Conservation (phyloP, 1,140 invertebrate species). For the Drosophila albomicans region DNA sequence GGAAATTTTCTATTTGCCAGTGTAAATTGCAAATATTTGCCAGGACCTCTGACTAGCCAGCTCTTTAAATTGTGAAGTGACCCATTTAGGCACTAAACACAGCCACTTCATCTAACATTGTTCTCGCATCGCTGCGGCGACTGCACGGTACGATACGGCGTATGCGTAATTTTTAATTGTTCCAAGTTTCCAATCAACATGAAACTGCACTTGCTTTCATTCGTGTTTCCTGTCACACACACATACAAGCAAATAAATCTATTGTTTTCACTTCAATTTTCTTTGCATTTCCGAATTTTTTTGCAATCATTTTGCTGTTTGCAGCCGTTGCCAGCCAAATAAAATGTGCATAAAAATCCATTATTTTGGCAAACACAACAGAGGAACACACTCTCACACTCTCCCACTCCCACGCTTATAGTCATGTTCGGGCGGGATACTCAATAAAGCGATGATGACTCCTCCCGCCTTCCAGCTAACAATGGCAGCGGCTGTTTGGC, state of each 20-base stretch:
- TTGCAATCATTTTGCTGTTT: conserved; percentile 61
- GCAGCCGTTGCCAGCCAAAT: conserved; percentile 50
- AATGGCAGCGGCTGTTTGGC: conserved; percentile 18
- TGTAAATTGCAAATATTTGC: conserved; percentile 8
- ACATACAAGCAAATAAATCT: neutral
- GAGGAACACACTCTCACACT: conserved; percentile 22
- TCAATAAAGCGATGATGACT: conserved; percentile 27
- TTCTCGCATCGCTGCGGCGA: neutral
- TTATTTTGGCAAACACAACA: conserved; percentile 76
- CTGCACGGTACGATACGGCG: neutral
- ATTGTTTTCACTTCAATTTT: conserved; percentile 18
- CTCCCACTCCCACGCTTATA: conserved; percentile 30
- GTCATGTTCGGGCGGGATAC: conserved; percentile 26
- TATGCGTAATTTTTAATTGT: conserved; percentile 23
- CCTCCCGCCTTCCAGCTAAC: conserved; percentile 19
- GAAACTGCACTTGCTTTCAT: neutral
- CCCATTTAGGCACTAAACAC: neutral
- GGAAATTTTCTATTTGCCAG: conserved; percentile 16
- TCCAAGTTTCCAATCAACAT: conserved; percentile 5
- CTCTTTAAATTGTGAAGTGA: neutral
- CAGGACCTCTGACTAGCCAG: neutral
- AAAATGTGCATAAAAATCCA: conserved; percentile 80
- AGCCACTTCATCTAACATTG: conserved; percentile 3
- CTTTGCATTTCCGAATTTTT: conserved; percentile 50
- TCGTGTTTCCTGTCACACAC: neutral